Base-by-base conservation (phyloP, 2,113 vertebrate species). In the Megaptera novaeangliae region DNA sequence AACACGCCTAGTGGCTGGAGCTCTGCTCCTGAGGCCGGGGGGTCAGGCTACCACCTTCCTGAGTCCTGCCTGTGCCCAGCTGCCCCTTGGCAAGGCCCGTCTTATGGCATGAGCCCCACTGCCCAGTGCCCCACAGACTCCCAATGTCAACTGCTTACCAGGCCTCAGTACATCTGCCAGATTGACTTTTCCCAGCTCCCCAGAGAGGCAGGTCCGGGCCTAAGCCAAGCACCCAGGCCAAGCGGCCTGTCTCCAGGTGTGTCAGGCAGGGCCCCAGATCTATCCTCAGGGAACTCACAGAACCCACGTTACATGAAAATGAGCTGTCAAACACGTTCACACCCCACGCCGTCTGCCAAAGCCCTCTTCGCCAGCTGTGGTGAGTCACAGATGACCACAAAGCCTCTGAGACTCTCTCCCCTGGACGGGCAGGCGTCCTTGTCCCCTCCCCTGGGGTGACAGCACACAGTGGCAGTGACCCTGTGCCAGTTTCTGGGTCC, bases 381-480 rank as follows among this genome's bases (percentile, higher is more conserved):
- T 23, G 68, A 15, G 52, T 71, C 52, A 75, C 8, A 39, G 6
- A 61, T 4, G 49, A 46, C 21, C 75, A 44, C 31, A 17, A 4
- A 46, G 7, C 59, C 71, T 14, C 10, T 41, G 69, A 20, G 29
- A 8, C 2, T 4, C 11, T 41, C 14, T 34, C 18, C 39, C 21
- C 27, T 41, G 3, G 4, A 27, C 21, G n/a, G n/a, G 36, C 18
- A 0, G 14, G 57, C 17, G 29, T 20, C n/a, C 2, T 0, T 0
- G n/a, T 21, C n/a, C 68, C 68, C n/a, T 69, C 2, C 14, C 17
- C 39, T 21, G 7, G 6, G n/a, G 21, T 25, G 39, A 90, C 2
- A 68, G 17, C 57, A 11, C 0, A 12, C 9, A 17, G 18, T 9
- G 44, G 66, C 5, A 7, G 6, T 6, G 34, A 57, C 46, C 57